These are phyloP conservation scores for Plutomurus gul DNA, from an alignment of 1,140 invertebrate genomes.

Conservation along the genomic window DNA sequence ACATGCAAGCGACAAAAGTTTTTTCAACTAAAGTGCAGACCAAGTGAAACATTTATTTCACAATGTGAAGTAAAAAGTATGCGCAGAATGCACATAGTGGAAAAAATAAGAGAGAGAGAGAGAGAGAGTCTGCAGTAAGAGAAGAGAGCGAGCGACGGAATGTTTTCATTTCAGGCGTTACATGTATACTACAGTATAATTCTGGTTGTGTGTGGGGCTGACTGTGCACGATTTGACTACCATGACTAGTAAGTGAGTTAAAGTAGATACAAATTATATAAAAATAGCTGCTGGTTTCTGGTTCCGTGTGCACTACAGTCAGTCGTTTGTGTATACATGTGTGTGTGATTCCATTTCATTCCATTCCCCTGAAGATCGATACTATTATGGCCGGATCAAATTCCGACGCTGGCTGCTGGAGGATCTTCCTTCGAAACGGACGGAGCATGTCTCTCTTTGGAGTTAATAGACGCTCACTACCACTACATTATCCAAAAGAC, in stretches of 20 bases:
- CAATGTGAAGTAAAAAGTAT: no score
- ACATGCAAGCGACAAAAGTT: no score
- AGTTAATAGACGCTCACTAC: slow-evolving; percentile 36
- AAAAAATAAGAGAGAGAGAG: no score
- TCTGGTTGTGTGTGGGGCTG: not conserved
- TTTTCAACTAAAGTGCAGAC: no score
- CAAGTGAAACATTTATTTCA: no score
- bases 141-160: not conserved
- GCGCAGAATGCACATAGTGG: no score
- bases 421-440: slow-evolving; percentile 18
- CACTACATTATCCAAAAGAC: slow-evolving; percentile 35
- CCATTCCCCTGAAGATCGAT: slow-evolving; percentile 29
- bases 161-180: not conserved
- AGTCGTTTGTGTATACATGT: not conserved
- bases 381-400: slow-evolving; percentile 38
- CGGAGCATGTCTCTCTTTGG: slow-evolving; percentile 36
- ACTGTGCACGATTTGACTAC: not conserved
- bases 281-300: not conserved
- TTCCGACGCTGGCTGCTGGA: slow-evolving; percentile 34
- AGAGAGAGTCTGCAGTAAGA: no score
- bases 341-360: slow-evolving; percentile 26
- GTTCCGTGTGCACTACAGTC: not conserved
- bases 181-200: not conserved
- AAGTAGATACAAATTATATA: slow-evolving; percentile 27
- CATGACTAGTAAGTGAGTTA: slow-evolving; percentile 4